Evolutionary conservation across 2,888 invertebrate species (phyloP).

Genomic region (Zhengitettix transpicula): DNA sequence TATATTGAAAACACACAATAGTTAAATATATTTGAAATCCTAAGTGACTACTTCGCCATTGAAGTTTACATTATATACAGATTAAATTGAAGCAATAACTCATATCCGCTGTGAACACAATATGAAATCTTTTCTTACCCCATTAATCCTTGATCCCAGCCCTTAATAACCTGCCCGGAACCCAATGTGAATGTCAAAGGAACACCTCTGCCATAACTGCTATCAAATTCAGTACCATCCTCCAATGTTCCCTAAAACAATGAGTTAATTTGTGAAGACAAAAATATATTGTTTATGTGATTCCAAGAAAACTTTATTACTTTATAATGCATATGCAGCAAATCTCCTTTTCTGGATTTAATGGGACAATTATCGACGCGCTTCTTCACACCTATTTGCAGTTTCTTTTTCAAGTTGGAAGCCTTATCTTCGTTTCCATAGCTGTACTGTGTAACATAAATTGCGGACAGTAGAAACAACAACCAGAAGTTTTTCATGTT

Average conservation of each 20-base stretch:
- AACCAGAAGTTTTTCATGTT: too few relatives aligned
- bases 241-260: conserved; percentile 60
- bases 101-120: not conserved
- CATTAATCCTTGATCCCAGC: conserved; percentile 79
- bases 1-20: too few relatives aligned
- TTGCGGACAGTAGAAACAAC: too few relatives aligned
- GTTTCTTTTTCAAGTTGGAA: conserved; percentile 23
- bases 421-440: conserved; percentile 4
- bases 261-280: not conserved
- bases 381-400: conserved; percentile 74
- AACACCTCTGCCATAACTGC: conserved; percentile 52
- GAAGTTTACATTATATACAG: not conserved
- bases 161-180: conserved; percentile 72
- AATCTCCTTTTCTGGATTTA: conserved; percentile 63
- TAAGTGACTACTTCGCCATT: too few relatives aligned
- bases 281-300: too few relatives aligned
- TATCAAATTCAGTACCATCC: conserved; percentile 76
- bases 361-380: conserved; percentile 53
- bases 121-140: conserved; percentile 30
- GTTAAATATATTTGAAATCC: too few relatives aligned
- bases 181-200: conserved; percentile 71
- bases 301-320: conserved; percentile 26
- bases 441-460: too few relatives aligned
- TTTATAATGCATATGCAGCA: conserved; percentile 69
- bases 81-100: not conserved